Conservation (phyloP, 2,797 vertebrate genomes). For the Gambelia wislizenii region DNA sequence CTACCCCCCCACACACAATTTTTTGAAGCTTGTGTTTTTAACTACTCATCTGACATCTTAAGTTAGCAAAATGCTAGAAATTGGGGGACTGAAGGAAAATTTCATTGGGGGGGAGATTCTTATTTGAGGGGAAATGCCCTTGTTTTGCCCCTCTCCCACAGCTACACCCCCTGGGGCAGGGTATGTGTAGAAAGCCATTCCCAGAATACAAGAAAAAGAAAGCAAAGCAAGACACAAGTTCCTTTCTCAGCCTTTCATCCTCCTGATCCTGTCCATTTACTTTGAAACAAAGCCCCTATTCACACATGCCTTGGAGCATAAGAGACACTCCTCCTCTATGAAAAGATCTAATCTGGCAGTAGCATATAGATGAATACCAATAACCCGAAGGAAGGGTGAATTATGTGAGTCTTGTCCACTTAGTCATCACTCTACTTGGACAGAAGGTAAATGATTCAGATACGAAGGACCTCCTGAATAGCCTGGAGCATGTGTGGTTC, state of each 20-base stretch:
- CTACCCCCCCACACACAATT: too few relatives aligned
- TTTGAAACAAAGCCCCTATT: conserved; percentile 2
- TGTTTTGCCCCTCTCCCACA: too few relatives aligned
- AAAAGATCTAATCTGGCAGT: not conserved
- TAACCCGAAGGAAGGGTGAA: too few relatives aligned
- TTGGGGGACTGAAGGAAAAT: too few relatives aligned
- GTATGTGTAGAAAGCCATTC: not conserved
- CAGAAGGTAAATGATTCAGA: not conserved
- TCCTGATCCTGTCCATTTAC: not conserved
- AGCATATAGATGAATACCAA: not conserved
- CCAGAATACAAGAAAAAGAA: not conserved
- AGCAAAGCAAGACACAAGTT: not conserved
- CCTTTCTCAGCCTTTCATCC: not conserved
- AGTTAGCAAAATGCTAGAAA: too few relatives aligned
- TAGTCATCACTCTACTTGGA: not conserved
- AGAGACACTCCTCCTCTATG: not conserved
- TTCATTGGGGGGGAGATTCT: too few relatives aligned
- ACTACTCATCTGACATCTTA: too few relatives aligned
- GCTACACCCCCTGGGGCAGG: too few relatives aligned
- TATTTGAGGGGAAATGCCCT: too few relatives aligned
- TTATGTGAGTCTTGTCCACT: not conserved
- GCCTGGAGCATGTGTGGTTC: not conserved
- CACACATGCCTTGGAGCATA: not conserved
- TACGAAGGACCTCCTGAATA: not conserved
- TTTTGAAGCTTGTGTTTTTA: too few relatives aligned